Conservation (phyloP, 2,888 invertebrate species). For the Electrophaes corylata region DNA sequence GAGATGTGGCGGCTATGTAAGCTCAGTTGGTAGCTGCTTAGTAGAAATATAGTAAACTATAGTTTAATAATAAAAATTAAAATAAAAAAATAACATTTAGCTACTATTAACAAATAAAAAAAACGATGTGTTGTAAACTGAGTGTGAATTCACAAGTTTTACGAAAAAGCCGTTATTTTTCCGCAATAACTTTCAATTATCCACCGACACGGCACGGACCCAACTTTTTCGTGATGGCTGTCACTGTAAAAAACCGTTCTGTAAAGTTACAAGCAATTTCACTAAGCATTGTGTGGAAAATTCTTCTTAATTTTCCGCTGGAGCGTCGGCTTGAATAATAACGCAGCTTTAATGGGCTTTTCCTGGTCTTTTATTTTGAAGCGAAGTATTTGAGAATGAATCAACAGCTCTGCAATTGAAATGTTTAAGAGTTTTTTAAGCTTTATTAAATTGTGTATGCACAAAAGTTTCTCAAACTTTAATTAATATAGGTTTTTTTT, state of each 20-base stretch:
- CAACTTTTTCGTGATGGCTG: slow-evolving; percentile 54
- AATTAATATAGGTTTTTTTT: slow-evolving; percentile 15
- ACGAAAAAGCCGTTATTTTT: slow-evolving; percentile 38
- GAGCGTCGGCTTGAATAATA: slow-evolving; percentile 66
- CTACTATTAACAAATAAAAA: too few relatives aligned
- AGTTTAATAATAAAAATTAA: too few relatives aligned
- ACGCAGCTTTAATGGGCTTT: slow-evolving; percentile 64
- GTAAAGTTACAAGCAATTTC: slow-evolving; percentile 58
- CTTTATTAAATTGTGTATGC: slow-evolving; percentile 20
- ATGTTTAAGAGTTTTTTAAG: slow-evolving; percentile 30
- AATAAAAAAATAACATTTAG: too few relatives aligned
- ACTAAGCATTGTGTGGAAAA: slow-evolving; percentile 62
- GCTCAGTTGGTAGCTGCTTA: too few relatives aligned
- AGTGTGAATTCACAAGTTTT: slow-evolving; percentile 38
- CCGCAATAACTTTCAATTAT: slow-evolving; percentile 57
- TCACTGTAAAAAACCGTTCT: slow-evolving; percentile 51
- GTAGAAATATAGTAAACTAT: too few relatives aligned
- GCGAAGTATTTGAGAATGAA: slow-evolving; percentile 51
- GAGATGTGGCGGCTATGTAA: too few relatives aligned
- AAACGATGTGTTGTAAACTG: too few relatives aligned
- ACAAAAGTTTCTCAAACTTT: slow-evolving; percentile 17
- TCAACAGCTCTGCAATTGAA: slow-evolving; percentile 43
- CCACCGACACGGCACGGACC: slow-evolving; percentile 41
- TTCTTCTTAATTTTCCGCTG: slow-evolving; percentile 75
- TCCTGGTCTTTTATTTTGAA: slow-evolving; percentile 61